These are phyloP conservation scores for Edolisoma coerulescens DNA, from an alignment of 2,113 vertebrate genomes.

Conservation along the genomic window DNA sequence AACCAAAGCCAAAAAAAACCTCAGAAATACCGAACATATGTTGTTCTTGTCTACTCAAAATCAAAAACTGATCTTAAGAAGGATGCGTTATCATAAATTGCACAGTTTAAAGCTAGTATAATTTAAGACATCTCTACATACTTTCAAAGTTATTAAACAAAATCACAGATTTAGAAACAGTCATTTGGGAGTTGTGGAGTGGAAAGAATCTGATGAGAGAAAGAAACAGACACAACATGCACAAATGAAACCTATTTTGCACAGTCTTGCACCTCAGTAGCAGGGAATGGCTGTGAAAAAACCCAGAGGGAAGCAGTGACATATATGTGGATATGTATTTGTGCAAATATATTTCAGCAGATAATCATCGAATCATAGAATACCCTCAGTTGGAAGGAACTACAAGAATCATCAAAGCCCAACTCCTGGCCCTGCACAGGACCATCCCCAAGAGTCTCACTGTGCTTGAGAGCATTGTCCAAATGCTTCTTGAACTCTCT, in stretches of 20 bases:
- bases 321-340: neutral
- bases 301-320: neutral
- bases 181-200: neutral
- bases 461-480: neutral
- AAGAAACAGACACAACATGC: neutral
- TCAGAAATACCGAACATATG: neutral
- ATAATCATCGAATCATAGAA: neutral
- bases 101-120: neutral
- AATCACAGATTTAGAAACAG: neutral
- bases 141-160: neutral
- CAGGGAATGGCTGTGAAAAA: neutral
- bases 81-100: neutral
- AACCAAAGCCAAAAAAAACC: rapidly evolving
- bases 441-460: neutral
- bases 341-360: neutral
- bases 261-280: neutral
- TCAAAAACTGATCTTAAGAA: neutral
- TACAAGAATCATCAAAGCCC: neutral
- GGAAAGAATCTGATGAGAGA: neutral
- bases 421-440: neutral
- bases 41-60: neutral
- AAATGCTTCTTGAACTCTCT: neutral
- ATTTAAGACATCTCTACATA: neutral
- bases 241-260: neutral
- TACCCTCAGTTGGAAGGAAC: neutral